Percentiles rank a stretch among this genome's conserved stretches.
Evolutionary conservation across 2,888 invertebrate species (phyloP).

Genomic region (Empis stercorea): DNA sequence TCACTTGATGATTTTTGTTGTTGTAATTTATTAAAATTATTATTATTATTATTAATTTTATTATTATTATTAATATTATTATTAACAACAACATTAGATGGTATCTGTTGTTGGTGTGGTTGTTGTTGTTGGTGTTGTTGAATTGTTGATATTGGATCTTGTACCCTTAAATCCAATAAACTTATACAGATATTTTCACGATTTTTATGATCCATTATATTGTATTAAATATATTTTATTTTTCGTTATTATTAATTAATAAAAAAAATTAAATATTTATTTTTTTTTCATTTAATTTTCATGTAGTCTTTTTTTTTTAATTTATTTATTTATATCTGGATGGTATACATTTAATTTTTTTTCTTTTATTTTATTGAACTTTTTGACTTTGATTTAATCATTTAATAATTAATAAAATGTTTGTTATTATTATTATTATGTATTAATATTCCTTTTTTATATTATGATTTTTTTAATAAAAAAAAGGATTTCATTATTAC

Average conservation of each 20-base stretch:
- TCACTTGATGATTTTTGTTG: neutral
- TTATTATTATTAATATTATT: constrained; percentile 18
- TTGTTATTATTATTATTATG: no score
- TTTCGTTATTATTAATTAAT: neutral
- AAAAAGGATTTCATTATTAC: no score
- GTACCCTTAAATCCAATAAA: constrained; percentile 24
- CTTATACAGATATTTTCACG: constrained; percentile 34
- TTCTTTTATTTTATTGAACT: no score
- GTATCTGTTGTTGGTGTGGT: constrained; percentile 17
- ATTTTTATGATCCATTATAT: constrained; percentile 27
- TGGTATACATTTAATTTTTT: no score
- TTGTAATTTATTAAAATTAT: neutral
- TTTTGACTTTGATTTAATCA: no score
- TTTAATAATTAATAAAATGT: no score
- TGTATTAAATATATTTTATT: constrained; percentile 2
- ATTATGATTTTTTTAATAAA: no score
- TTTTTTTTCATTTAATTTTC: constrained; percentile 3
- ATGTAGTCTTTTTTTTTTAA: no score
- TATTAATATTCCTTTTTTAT: no score
- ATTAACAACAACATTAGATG: constrained; percentile 20
- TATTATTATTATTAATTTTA: constrained; percentile 25
- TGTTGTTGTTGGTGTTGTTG: constrained; percentile 23
- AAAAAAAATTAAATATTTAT: neutral
- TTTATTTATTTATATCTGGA: no score
- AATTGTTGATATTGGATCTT: constrained; percentile 8